Conservation (phyloP, 1,140 invertebrate genomes). For the Gryllus bimaculatus region DNA sequence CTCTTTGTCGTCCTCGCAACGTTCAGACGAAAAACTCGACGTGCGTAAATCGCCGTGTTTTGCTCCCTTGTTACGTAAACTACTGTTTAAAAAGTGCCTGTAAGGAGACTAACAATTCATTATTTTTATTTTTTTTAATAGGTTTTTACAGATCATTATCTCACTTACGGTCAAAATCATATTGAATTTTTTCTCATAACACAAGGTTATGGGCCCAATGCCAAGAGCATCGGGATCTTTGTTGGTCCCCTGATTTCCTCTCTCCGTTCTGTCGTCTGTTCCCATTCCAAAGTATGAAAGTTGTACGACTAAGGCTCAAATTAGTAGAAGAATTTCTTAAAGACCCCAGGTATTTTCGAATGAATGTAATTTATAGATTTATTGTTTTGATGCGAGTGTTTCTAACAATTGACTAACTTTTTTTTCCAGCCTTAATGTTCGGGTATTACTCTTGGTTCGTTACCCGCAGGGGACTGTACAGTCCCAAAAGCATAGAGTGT, state of each 20-base stretch:
- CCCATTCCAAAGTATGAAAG: slow-evolving; percentile 80
- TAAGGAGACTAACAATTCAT: neutral
- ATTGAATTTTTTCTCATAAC: slow-evolving; percentile 76
- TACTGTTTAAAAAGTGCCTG: no score
- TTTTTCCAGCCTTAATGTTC: slow-evolving; percentile 54
- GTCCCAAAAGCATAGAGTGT: slow-evolving; percentile 70
- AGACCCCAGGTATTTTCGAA: slow-evolving; percentile 52
- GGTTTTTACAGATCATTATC: slow-evolving; percentile 54
- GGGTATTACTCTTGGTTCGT: slow-evolving; percentile 65
- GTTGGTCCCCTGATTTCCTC: slow-evolving; percentile 65
- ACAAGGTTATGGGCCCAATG: slow-evolving; percentile 71
- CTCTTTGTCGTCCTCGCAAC: no score
- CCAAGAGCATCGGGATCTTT: slow-evolving; percentile 55
- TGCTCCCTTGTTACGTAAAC: no score
- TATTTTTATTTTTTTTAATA: neutral
- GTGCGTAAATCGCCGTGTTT: no score
- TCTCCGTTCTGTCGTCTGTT: slow-evolving; percentile 70
- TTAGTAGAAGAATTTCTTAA: slow-evolving; percentile 60
- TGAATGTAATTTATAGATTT: no score
- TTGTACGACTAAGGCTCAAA: slow-evolving; percentile 62
- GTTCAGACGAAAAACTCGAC: no score
- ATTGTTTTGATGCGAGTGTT: no score
- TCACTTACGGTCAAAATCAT: slow-evolving; percentile 65
- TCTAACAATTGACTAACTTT: no score
- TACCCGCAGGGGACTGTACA: slow-evolving; percentile 80